A percentile compares a stretch with the other conserved stretches of the same genome.
Evolutionary conservation across 2,797 vertebrate species (phyloP).

Genomic region (Podarcis lilfordi): DNA sequence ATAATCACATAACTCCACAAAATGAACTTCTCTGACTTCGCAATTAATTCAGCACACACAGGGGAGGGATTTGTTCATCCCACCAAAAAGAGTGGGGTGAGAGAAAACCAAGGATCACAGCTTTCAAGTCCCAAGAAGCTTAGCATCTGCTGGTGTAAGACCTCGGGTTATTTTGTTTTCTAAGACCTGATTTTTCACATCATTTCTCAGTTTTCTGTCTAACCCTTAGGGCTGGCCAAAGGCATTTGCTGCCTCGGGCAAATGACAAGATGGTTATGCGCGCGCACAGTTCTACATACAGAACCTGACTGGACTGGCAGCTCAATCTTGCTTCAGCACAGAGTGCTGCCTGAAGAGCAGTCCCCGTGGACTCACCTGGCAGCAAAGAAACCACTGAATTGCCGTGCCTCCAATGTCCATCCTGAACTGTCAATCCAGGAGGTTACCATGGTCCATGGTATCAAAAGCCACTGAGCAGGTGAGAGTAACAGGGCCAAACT

Average conservation of each 20-base stretch:
- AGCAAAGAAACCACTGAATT: no score
- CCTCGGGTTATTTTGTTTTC: rapidly evolving
- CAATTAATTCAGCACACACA: conserved; percentile 20
- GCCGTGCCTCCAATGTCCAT: no score
- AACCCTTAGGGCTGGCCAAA: background rate
- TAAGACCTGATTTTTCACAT: background rate
- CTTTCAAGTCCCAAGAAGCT: conserved; percentile 3
- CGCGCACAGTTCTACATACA: no score
- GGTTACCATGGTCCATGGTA: no score
- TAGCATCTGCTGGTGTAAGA: background rate
- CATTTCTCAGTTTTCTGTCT: background rate
- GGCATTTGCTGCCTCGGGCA: background rate
- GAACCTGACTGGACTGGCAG: background rate
- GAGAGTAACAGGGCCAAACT: no score
- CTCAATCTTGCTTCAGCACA: background rate
- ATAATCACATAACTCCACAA: conserved; percentile 2
- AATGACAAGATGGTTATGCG: background rate
- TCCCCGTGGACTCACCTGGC: no score
- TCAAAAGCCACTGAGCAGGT: no score
- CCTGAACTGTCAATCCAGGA: no score
- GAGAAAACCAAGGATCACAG: background rate
- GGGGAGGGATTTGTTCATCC: conserved; percentile 18
- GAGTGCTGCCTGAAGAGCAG: no score
- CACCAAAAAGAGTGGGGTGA: background rate
- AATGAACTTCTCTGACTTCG: conserved; percentile 30